phyloP scores from a whole-genome alignment of 1,140 invertebrate genomes.

The Onthophagus taurus region DNA sequence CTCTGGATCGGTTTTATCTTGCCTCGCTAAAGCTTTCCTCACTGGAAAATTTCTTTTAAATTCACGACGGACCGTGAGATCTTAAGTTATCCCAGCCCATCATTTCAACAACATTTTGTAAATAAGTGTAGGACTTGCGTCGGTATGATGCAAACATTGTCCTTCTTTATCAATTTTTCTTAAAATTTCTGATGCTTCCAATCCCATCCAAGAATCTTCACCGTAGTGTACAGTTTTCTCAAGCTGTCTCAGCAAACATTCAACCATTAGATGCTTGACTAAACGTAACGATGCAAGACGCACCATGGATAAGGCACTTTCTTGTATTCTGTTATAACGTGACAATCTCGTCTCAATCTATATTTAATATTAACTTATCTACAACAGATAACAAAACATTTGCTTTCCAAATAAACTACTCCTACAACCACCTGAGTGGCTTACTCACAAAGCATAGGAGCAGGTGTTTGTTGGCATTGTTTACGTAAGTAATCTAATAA shows the following conservation, averaged over 20 bases:
- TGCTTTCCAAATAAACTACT: constrained; percentile 93
- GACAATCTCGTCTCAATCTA: constrained; percentile 74
- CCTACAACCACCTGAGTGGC: constrained; percentile 84
- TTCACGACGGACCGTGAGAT: constrained; percentile 76
- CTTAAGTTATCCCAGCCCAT: constrained; percentile 76
- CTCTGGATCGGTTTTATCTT: constrained; percentile 51
- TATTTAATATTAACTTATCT: constrained; percentile 55
- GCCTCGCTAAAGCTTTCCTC: constrained; percentile 53
- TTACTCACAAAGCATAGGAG: constrained; percentile 71
- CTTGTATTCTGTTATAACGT: constrained; percentile 96
- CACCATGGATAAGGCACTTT: constrained; percentile 98
- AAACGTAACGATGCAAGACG: constrained; percentile 81
- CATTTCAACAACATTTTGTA: constrained; percentile 81
- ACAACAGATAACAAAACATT: constrained; percentile 78
- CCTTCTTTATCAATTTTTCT: constrained; percentile 88
- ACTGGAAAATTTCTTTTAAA: constrained; percentile 64
- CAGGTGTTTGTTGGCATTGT: constrained; percentile 71
- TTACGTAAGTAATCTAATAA: constrained; percentile 82
- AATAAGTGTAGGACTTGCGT: constrained; percentile 76
- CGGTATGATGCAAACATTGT: constrained; percentile 75
- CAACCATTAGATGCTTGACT: constrained; percentile 86
- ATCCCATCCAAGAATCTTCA: constrained; percentile 71
- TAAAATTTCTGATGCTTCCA: constrained; percentile 70
- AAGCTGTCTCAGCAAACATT: constrained; percentile 84
- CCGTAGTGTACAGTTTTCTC: constrained; percentile 95